These are phyloP conservation scores for Elephas maximus DNA, from an alignment of 2,113 vertebrate genomes.

Conservation along the genomic window DNA sequence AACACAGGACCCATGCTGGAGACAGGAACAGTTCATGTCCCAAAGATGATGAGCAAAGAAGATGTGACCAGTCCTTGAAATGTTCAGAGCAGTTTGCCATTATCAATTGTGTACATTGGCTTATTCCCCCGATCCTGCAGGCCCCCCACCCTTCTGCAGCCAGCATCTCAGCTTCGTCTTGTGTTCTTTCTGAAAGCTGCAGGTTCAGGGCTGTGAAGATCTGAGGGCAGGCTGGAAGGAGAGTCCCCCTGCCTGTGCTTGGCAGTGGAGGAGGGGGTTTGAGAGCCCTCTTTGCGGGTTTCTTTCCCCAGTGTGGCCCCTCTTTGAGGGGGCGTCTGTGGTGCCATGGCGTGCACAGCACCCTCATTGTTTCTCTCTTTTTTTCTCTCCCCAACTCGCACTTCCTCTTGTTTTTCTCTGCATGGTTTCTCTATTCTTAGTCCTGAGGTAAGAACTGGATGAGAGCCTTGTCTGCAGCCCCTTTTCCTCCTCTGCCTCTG, in stretches of 20 bases:
- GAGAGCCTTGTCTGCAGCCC: conserved; percentile 55
- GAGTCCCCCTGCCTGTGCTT: accelerated
- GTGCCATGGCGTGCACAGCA: conserved; percentile 4
- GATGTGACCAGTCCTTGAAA: not conserved
- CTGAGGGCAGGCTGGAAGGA: not conserved
- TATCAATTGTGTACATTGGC: accelerated
- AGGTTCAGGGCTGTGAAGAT: not conserved
- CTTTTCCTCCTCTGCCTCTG: conserved; percentile 19
- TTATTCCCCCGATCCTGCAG: accelerated
- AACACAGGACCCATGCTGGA: not conserved
- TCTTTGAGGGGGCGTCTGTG: not conserved
- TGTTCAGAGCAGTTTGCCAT: accelerated
- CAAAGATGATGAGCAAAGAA: not conserved
- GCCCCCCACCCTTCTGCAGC: not conserved
- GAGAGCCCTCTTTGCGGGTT: not conserved
- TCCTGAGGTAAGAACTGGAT: conserved; percentile 88
- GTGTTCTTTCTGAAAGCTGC: not conserved
- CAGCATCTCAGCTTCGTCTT: not conserved
- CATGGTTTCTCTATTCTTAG: conserved; percentile 89
- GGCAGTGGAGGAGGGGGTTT: not conserved
- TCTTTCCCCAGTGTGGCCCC: conserved; percentile 13
- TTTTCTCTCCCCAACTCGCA: conserved; percentile 79
- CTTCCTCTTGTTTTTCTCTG: conserved; percentile 89
- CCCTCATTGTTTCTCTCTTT: conserved; percentile 58
- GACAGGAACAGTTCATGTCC: not conserved